Conservation (phyloP, 2,113 vertebrate species). For the Microcebus lehilahytsara region DNA sequence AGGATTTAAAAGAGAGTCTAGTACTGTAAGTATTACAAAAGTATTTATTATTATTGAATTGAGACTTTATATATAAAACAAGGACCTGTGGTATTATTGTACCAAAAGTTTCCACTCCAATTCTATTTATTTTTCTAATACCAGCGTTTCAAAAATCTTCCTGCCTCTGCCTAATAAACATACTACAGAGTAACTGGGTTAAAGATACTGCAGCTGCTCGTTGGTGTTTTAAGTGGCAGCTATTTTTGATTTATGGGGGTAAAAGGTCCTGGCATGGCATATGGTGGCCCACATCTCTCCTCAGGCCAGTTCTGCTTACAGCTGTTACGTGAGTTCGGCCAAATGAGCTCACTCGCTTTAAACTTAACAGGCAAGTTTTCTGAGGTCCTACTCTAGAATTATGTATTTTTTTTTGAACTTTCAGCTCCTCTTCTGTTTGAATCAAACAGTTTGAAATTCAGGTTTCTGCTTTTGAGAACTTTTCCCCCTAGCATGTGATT, state of each 20-base stretch:
- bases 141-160: background rate
- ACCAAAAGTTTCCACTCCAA: background rate
- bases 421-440: background rate
- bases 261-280: conserved; percentile 10
- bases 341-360: background rate
- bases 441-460: background rate
- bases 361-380: background rate
- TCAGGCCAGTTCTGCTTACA: background rate
- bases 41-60: background rate
- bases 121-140: background rate
- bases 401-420: background rate
- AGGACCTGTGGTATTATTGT: background rate
- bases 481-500: background rate
- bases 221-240: conserved; percentile 1
- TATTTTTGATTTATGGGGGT: conserved; percentile 52
- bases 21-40: background rate
- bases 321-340: background rate
- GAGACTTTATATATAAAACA: background rate
- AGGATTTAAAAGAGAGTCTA: background rate
- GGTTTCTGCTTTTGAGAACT: conserved; percentile 4
- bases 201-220: background rate
- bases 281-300: background rate
- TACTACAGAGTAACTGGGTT: background rate
- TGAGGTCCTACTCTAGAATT: background rate
- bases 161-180: background rate